Conservation (phyloP, 2,797 vertebrate genomes). For the Steatocranus sp. region DNA sequence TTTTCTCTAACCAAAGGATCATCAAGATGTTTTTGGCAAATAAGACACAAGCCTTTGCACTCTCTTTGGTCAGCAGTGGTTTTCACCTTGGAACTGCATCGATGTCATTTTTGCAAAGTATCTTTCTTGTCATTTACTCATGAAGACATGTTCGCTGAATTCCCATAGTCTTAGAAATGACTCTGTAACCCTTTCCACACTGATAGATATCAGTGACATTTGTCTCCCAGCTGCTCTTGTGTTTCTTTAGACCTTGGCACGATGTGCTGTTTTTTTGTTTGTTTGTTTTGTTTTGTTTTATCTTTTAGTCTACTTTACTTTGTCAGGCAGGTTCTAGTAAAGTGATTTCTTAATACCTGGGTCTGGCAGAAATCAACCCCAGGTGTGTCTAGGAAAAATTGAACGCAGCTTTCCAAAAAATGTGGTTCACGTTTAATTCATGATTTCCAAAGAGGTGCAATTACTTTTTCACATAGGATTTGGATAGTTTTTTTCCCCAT, state of each 20-base stretch:
- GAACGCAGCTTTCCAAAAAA: background rate
- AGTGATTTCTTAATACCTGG: background rate
- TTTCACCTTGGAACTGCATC: background rate
- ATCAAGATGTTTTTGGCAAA: background rate
- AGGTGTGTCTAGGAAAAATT: background rate
- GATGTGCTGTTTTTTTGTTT: background rate
- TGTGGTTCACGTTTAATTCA: background rate
- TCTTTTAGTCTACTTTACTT: background rate
- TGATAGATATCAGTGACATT: background rate
- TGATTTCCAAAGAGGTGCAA: background rate
- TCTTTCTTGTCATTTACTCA: background rate
- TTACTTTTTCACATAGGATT: background rate
- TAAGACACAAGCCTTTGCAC: background rate
- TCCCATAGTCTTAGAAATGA: background rate
- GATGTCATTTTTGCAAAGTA: background rate
- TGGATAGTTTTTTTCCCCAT: fast-evolving
- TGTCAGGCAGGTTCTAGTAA: background rate
- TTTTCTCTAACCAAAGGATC: background rate
- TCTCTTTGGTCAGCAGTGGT: background rate
- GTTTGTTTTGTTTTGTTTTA: background rate
- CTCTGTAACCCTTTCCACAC: background rate
- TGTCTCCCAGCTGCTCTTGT: background rate
- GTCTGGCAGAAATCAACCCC: background rate
- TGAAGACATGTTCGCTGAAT: background rate
- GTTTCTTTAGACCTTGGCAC: background rate